These are phyloP conservation scores for Pitangus sulphuratus DNA, from an alignment of 2,797 vertebrate genomes.

Conservation along the genomic window DNA sequence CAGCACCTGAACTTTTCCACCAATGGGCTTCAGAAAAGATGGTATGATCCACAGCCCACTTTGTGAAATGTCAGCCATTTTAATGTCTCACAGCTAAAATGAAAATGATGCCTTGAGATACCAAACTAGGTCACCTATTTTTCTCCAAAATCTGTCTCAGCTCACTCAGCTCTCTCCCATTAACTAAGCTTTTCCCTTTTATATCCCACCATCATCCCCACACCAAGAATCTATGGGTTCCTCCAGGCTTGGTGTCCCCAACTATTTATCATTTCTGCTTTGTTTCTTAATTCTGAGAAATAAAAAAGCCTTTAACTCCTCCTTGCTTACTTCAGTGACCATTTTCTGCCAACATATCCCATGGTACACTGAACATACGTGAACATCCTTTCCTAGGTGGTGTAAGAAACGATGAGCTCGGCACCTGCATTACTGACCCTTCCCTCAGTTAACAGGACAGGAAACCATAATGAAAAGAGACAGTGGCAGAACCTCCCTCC, in stretches of 20 bases:
- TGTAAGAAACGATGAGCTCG: accelerated
- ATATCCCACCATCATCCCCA: neutral
- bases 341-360: neutral
- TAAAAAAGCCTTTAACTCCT: neutral
- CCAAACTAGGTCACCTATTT: neutral
- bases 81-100: neutral
- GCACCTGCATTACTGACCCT: accelerated
- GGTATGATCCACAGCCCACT: neutral
- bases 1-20: neutral
- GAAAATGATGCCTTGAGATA: neutral
- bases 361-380: accelerated
- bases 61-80: neutral
- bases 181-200: neutral
- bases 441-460: neutral
- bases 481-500: neutral
- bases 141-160: neutral
- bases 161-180: neutral
- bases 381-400: neutral
- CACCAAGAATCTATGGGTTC: neutral
- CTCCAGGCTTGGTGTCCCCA: neutral
- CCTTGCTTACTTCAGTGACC: neutral
- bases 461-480: neutral
- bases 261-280: accelerated
- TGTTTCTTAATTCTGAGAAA: neutral
- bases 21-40: neutral